These are phyloP conservation scores for Sebastes trivittatus DNA, from an alignment of 2,797 vertebrate species.

Conservation along the genomic window DNA sequence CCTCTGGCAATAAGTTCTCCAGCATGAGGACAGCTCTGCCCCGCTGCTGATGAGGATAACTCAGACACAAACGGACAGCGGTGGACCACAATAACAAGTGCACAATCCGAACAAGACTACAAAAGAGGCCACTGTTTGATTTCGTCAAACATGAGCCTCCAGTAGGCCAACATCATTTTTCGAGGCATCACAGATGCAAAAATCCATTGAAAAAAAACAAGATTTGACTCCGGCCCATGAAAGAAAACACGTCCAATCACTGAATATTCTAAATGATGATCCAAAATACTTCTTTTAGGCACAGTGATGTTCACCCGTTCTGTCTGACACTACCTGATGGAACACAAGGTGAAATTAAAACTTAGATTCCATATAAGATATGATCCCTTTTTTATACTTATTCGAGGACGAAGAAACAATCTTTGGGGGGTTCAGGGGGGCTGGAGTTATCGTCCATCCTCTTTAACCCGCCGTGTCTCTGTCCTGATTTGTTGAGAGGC, in stretches of 20 bases:
- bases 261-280: conserved; percentile 27
- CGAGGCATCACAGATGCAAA: conserved; percentile 77
- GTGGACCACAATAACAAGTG: conserved; percentile 5
- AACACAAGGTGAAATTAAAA: conserved; percentile 39
- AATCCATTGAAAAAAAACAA: background rate
- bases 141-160: conserved; percentile 24
- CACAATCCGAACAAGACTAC: conserved; percentile 25
- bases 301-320: conserved; percentile 63
- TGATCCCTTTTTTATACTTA: conserved; percentile 56
- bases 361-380: conserved; percentile 45
- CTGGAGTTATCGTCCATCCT: conserved; percentile 5
- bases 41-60: background rate
- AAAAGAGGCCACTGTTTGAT: conserved; percentile 55
- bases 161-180: conserved; percentile 22
- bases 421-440: conserved; percentile 19
- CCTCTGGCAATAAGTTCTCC: background rate
- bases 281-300: conserved; percentile 60
- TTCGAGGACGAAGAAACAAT: conserved; percentile 33
- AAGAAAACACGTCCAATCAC: conserved; percentile 7
- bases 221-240: background rate
- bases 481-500: conserved; percentile 38
- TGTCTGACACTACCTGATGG: conserved; percentile 34
- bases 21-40: conserved; percentile 15
- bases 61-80: conserved; percentile 11
- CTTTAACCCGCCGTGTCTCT: conserved; percentile 28